Base-by-base conservation (phyloP, 2,113 vertebrate genomes). In the Trichechus manatus region DNA sequence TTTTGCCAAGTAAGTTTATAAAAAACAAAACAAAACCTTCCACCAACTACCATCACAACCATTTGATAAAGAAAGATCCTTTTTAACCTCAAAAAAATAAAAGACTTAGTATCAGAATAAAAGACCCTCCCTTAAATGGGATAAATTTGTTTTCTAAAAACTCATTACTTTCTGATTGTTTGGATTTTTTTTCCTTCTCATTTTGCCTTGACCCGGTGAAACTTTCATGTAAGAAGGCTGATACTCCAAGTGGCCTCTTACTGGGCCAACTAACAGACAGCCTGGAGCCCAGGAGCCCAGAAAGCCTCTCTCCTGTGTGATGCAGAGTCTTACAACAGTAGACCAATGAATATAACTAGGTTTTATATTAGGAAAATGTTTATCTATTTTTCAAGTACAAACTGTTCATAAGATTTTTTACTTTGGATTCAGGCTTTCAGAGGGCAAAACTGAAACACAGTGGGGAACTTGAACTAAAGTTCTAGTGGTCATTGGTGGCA, bases 61-160 rank as follows among this genome's bases (percentile, higher is more conserved):
- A 91, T 36, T 89, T 95, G 25, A 74, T 87, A 64, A 87, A 53
- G 15, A 94, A 96, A 93, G 74, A 68, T 25, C 61, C 47, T 72
- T 59, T 59, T 61, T 90, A 78, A 87, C 7, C 66, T 87, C 42
- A 84, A 83, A 78, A 56, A 42, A 68, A 33, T 47, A 78, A 33
- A 53, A 36, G 44, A 72, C 27, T 3, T 39, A 47, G 20, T 31
- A 59, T 33, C 70, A 81, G 56, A 80, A 75, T 56, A 74, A 86
- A 95, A 20, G 44, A 19, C 7, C 79, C 4, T 31, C 5, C 72
- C 47, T 79, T 19, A 81, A 75, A 63, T 61, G 13, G 23, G 68
- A 23, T 56, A 27, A 78, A 27, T 42, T 64, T 92, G 47, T n/a
- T 13, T 77, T 84, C 11, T 75, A 56, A 82, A 85, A 82, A 11